Base-by-base conservation (phyloP, 1,140 invertebrate genomes). In the Bombus cullumanus region DNA sequence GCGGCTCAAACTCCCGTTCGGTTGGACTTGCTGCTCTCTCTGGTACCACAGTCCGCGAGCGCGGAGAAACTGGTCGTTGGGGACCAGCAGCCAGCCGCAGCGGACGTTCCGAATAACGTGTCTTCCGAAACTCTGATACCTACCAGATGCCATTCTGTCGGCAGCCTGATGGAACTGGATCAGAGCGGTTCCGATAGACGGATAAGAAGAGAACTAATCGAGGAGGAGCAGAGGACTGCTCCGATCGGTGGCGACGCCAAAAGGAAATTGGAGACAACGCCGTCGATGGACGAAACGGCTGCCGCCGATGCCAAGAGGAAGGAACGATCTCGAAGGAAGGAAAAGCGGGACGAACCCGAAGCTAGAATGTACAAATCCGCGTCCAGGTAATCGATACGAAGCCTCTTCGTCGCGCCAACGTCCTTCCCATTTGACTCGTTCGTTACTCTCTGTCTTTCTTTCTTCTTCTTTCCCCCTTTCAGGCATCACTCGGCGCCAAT, bases 1-100 rank as follows among this genome's bases (percentile, higher is more conserved):
- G 98, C 98, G 8, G 98, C 98, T 89, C 97, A 98, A 93, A 98
- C 98, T 1, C 98, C 98, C 1, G 98, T 99, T 22, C 96, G 98
- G 69, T 95, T 99, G 41, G 98, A 99, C 95, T 95, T 99, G 59
- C 95, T 99, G n/a, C 95, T 99, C 22, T 98, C 98, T 1, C 94
- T 98, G 64, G 97, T 97, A 68, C 97, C 98, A 2, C 96, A 97
- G 86, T 95, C 97, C 74, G 95, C 97, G 37, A 96, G 95, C 89
- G 95, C 96, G 25, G 97, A 97, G 88, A 97, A 97, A 91, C 92
- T 98, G 73, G 96, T 97, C 28, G 97, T 97, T 13, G 93, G 93
- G 2, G 93, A 94, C 83, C 92, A 94, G 25, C 92, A 92, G 62
- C 96, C 96, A 12, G 92, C 94, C 53, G 95, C 96, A 87, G 94